Evolutionary conservation across 2,888 invertebrate species (phyloP).

Genomic region (Sphecodes monilicornis): DNA sequence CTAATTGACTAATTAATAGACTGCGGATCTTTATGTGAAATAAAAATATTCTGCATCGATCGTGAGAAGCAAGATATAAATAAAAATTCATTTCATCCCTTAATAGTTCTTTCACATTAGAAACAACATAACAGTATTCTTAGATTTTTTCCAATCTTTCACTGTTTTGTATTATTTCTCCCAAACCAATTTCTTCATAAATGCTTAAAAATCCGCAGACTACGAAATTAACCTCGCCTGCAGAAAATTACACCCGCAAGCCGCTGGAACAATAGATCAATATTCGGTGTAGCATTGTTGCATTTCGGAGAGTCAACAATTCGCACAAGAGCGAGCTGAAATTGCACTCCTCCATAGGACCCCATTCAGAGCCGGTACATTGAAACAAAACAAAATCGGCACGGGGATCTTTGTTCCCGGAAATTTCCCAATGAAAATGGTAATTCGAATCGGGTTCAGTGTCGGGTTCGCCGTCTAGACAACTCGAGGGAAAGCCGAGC

Average conservation of each 20-base stretch:
- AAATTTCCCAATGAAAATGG: neutral
- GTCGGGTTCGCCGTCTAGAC: slow-evolving; percentile 7
- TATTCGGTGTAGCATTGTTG: neutral
- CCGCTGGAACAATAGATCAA: neutral
- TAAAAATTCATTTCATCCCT: no score
- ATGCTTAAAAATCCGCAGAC: no score
- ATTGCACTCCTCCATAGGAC: neutral
- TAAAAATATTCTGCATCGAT: no score
- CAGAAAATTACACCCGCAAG: neutral
- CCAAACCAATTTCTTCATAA: no score
- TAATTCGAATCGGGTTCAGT: neutral
- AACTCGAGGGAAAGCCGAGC: neutral
- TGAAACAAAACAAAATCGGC: neutral
- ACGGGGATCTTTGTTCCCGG: neutral
- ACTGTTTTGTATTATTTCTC: no score
- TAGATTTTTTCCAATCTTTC: no score
- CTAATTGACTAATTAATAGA: no score
- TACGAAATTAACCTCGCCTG: neutral
- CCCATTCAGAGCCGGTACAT: neutral
- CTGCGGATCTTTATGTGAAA: no score
- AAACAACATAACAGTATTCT: no score
- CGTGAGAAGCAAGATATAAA: no score
- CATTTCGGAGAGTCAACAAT: neutral
- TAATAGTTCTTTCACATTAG: no score
- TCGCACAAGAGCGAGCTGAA: neutral